Evolutionary conservation across 2,797 vertebrate species (phyloP).

Genomic region (Anableps anableps): DNA sequence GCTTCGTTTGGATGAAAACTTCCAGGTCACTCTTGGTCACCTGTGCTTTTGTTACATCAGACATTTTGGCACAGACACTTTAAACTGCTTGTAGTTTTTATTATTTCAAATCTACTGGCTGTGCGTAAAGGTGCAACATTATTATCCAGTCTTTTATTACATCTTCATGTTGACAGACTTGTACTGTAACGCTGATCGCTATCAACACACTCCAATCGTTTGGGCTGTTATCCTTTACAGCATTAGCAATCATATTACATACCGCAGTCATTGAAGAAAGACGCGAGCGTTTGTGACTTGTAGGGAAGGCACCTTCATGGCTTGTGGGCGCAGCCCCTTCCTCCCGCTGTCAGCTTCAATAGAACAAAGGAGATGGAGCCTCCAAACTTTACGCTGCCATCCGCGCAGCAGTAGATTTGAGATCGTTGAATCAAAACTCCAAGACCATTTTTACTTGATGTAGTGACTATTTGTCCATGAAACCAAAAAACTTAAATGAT

Average conservation of each 20-base stretch:
- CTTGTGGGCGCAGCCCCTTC: too few relatives aligned
- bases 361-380: too few relatives aligned
- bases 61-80: background rate
- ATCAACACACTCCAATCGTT: background rate
- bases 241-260: background rate
- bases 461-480: too few relatives aligned
- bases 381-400: too few relatives aligned
- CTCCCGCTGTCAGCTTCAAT: too few relatives aligned
- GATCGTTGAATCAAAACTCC: too few relatives aligned
- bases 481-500: too few relatives aligned
- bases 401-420: too few relatives aligned
- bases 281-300: background rate
- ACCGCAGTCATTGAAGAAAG: background rate
- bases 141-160: background rate
- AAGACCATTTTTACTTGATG: too few relatives aligned
- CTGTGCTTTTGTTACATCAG: background rate
- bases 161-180: background rate
- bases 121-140: background rate
- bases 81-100: background rate
- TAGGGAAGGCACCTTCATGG: too few relatives aligned
- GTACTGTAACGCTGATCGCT: background rate
- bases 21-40: background rate
- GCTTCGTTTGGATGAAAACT: constrained; percentile 1
- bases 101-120: background rate
- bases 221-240: constrained; percentile 1